phyloP scores from a whole-genome alignment of 2,113 vertebrate genomes.

The Heterocephalus glaber region DNA sequence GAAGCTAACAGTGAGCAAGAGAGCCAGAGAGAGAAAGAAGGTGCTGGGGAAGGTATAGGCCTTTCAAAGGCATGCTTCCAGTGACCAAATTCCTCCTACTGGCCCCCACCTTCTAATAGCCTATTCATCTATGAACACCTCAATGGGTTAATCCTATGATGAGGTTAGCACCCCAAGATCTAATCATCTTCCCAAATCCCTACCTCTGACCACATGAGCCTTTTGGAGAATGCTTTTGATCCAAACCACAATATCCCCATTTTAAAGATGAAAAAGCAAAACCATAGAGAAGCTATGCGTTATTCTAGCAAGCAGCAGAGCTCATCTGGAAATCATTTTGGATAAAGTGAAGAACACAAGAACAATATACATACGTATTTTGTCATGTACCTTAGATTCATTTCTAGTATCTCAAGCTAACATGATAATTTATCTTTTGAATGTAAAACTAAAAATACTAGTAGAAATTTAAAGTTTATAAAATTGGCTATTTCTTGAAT shows the following conservation, averaged over 20 bases:
- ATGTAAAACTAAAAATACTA: not conserved
- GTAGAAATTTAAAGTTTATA: slow-evolving; percentile 5
- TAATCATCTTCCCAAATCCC: not conserved
- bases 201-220: not conserved
- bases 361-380: not conserved
- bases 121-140: not conserved
- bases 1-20: not conserved
- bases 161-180: not conserved
- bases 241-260: not conserved
- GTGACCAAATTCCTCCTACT: not conserved
- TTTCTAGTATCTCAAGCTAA: not conserved
- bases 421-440: not conserved
- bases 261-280: not conserved
- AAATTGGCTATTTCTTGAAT: slow-evolving; percentile 5
- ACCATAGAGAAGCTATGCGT: not conserved
- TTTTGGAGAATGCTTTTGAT: not conserved
- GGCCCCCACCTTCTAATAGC: not conserved
- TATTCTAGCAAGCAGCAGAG: not conserved
- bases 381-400: not conserved
- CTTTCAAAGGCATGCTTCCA: not conserved
- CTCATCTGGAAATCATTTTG: not conserved
- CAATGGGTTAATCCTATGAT: not conserved
- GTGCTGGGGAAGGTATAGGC: no score
- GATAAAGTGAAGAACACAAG: not conserved
- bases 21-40: not conserved